These are phyloP conservation scores for Dromaius novaehollandiae DNA, from an alignment of 2,113 vertebrate genomes.

Conservation along the genomic window DNA sequence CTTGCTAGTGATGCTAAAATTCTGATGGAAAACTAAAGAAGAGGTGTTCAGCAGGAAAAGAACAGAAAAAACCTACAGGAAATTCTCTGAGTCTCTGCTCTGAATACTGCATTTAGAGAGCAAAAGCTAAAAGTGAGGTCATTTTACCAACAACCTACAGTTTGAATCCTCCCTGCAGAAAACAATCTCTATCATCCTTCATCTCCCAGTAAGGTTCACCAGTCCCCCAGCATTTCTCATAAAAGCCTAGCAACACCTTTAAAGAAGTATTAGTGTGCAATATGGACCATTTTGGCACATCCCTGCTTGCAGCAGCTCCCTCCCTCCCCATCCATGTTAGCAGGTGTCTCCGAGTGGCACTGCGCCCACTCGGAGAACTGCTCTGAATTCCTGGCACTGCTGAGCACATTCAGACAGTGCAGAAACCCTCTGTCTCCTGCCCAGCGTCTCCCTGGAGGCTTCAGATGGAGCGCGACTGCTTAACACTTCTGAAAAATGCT, in stretches of 20 bases:
- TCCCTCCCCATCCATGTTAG: rapidly evolving
- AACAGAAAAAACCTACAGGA: not conserved
- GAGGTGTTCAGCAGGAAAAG: not conserved
- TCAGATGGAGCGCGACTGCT: not conserved
- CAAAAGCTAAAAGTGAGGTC: not conserved
- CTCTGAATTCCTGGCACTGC: not conserved
- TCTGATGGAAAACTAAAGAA: not conserved
- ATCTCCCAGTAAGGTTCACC: not conserved
- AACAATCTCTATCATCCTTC: not conserved
- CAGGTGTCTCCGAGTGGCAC: not conserved
- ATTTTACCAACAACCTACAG: not conserved
- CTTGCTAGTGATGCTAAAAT: not conserved
- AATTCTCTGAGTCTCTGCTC: not conserved
- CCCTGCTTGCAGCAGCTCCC: not conserved
- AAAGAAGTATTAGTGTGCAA: not conserved
- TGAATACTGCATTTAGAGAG: not conserved
- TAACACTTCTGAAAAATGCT: not conserved
- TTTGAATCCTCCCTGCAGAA: not conserved
- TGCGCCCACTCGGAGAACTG: not conserved
- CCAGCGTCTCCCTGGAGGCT: not conserved
- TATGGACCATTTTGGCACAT: not conserved
- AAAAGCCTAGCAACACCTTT: not conserved
- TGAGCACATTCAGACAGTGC: not conserved
- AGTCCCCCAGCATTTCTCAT: not conserved
- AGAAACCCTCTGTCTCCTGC: not conserved